A percentile compares a stretch with the other conserved stretches of the same genome.
Evolutionary conservation across 2,888 invertebrate species (phyloP).

Genomic region (Thera obeliscata): DNA sequence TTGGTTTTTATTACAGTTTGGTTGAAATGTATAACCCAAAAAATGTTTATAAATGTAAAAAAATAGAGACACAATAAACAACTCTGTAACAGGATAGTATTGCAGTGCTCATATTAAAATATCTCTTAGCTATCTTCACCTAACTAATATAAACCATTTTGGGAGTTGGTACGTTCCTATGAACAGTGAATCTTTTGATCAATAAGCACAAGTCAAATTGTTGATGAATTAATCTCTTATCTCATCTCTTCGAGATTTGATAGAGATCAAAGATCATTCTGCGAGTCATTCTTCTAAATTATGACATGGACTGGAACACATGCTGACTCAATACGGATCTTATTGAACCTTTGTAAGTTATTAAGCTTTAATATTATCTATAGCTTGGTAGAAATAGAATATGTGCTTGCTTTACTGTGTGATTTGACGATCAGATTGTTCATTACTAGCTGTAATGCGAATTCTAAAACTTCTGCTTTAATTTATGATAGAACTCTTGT

Average conservation of each 20-base stretch:
- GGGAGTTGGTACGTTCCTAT: background rate
- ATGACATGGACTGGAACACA: slow-evolving; percentile 32
- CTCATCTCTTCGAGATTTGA: slow-evolving; percentile 37
- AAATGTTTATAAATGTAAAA: background rate
- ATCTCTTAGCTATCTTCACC: background rate
- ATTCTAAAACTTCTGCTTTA: no score
- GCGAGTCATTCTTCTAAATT: slow-evolving; percentile 30
- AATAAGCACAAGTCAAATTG: slow-evolving; percentile 20
- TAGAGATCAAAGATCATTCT: slow-evolving; percentile 27
- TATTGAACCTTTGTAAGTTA: slow-evolving; percentile 6
- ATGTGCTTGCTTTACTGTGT: background rate
- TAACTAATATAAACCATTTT: background rate
- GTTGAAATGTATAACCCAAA: background rate
- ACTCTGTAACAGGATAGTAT: background rate
- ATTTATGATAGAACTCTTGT: no score
- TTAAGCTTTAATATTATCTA: background rate
- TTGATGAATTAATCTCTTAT: slow-evolving; percentile 33
- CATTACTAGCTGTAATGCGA: no score
- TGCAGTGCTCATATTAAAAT: background rate
- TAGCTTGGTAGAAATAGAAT: background rate
- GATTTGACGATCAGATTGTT: background rate
- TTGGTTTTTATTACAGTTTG: background rate
- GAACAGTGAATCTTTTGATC: background rate
- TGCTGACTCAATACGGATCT: slow-evolving; percentile 20
- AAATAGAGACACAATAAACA: background rate